Evolutionary conservation across 2,888 invertebrate species (phyloP).

Genomic region (Cetonia aurata): DNA sequence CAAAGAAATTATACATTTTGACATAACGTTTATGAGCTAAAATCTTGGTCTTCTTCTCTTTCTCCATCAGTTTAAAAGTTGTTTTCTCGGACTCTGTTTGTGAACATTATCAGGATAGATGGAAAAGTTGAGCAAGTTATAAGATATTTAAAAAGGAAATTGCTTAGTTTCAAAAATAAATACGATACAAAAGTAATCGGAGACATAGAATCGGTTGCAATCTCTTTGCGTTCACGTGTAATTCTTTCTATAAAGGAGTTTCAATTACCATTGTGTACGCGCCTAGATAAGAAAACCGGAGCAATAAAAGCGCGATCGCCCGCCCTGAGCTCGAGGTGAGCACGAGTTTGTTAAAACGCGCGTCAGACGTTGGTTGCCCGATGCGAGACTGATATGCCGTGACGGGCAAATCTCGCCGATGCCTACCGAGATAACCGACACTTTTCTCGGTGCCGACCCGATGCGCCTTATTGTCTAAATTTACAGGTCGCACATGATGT

Average conservation of each 20-base stretch:
- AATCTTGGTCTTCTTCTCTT: too few relatives aligned
- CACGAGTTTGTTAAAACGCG: constrained; percentile 53
- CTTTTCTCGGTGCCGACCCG: constrained; percentile 26
- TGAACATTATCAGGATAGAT: too few relatives aligned
- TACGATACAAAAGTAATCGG: too few relatives aligned
- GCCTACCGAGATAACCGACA: constrained; percentile 33
- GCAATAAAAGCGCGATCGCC: constrained; percentile 37
- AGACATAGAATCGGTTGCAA: constrained; percentile 1
- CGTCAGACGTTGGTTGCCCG: constrained; percentile 44
- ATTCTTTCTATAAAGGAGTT: constrained; percentile 25
- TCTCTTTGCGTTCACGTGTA: constrained; percentile 25
- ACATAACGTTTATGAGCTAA: too few relatives aligned
- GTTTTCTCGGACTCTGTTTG: too few relatives aligned
- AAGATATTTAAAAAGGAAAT: too few relatives aligned
- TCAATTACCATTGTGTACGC: constrained; percentile 36
- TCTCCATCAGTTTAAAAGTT: too few relatives aligned
- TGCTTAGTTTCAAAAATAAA: too few relatives aligned
- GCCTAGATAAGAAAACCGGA: constrained; percentile 33
- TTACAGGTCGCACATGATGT: constrained; percentile 7
- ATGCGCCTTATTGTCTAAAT: constrained; percentile 25
- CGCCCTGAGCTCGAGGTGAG: constrained; percentile 51
- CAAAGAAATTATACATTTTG: too few relatives aligned
- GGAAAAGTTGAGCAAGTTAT: too few relatives aligned
- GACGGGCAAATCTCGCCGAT: constrained; percentile 42
- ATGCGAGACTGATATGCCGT: constrained; percentile 47